Evolutionary conservation across 2,797 vertebrate species (phyloP).

Genomic region (Scyliorhinus canicula): DNA sequence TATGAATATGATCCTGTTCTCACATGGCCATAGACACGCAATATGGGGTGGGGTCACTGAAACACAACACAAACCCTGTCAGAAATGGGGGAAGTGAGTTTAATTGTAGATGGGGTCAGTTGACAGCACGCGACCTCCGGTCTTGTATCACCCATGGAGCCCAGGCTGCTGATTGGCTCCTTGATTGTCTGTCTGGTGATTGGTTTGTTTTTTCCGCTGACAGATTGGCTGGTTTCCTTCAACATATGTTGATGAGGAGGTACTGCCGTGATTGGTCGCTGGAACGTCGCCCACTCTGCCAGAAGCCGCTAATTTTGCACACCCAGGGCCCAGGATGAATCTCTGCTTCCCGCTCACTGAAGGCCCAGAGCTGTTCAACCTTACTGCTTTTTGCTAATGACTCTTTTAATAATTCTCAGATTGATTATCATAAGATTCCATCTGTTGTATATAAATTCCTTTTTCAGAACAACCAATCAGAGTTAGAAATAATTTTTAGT

Average conservation of each 20-base stretch:
- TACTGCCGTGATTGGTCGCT: slow-evolving; percentile 63
- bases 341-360: slow-evolving; percentile 43
- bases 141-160: no score
- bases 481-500: not conserved
- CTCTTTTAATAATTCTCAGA: not conserved
- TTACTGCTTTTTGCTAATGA: not conserved
- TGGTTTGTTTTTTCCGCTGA: slow-evolving; percentile 38
- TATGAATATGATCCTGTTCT: not conserved
- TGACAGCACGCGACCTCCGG: not conserved
- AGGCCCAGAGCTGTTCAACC: not conserved
- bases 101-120: not conserved
- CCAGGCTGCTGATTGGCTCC: not conserved
- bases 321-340: slow-evolving; percentile 48
- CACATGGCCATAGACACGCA: not conserved
- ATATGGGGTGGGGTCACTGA: no score
- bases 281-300: slow-evolving; percentile 37
- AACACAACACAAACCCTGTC: no score
- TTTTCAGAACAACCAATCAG: not conserved
- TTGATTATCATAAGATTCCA: not conserved
- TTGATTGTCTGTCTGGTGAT: not conserved
- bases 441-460: slow-evolving; percentile 28
- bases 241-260: slow-evolving; percentile 93
- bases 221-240: slow-evolving; percentile 98
- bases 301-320: slow-evolving; percentile 44
- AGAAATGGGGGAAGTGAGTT: no score